Evolutionary conservation across 2,113 vertebrate genomes (phyloP).

Genomic region (Isurus oxyrinchus): DNA sequence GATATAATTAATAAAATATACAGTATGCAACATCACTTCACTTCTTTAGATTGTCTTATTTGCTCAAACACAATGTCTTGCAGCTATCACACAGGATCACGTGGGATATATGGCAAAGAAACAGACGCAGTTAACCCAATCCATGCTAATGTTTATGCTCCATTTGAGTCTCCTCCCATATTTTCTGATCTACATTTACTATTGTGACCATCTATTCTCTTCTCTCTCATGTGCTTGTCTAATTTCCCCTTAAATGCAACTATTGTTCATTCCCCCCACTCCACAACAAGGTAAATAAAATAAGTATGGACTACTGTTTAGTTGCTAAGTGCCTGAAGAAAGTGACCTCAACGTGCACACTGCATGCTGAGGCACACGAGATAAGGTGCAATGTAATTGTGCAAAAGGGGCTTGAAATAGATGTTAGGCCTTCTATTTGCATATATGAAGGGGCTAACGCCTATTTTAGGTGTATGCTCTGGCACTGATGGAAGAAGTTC

Average conservation of each 20-base stretch:
- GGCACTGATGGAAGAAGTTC: not conserved
- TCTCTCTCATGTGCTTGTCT: not conserved
- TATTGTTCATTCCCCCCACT: not conserved
- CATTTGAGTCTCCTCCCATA: not conserved
- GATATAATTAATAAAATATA: not conserved
- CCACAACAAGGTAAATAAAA: not conserved
- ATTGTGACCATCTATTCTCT: not conserved
- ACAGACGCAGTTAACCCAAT: not conserved
- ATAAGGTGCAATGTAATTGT: not conserved
- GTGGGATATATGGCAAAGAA: not conserved
- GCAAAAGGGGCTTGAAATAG: not conserved
- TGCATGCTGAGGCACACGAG: not conserved
- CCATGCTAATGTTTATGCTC: no score
- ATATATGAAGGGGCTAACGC: not conserved
- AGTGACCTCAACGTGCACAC: not conserved
- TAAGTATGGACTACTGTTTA: not conserved
- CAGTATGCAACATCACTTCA: not conserved
- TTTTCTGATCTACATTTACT: not conserved
- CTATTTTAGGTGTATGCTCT: not conserved
- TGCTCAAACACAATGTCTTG: not conserved
- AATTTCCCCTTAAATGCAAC: not conserved
- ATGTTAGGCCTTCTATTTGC: not conserved
- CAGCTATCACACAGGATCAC: not conserved
- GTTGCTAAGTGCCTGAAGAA: not conserved
- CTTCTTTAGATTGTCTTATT: not conserved